phyloP scores from a whole-genome alignment of 2,888 invertebrate species.

The Macrostomum cliftonense region DNA sequence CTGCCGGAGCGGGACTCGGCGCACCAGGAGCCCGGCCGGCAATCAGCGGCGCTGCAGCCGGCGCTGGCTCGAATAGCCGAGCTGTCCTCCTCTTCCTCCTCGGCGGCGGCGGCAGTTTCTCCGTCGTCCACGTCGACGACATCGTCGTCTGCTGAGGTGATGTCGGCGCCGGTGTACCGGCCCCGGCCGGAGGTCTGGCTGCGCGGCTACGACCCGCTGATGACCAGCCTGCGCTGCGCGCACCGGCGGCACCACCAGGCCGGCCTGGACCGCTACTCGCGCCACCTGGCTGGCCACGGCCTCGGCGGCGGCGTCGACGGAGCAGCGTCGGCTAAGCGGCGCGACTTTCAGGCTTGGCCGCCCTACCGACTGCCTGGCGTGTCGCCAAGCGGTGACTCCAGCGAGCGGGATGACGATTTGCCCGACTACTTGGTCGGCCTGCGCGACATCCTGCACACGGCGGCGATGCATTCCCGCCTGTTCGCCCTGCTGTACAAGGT shows the following conservation, averaged over 20 bases:
- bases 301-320: neutral
- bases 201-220: slow-evolving; percentile 74
- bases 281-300: slow-evolving; percentile 49
- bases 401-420: too few species aligned
- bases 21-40: too few species aligned
- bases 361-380: slow-evolving; percentile 55
- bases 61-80: too few species aligned
- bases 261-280: slow-evolving; percentile 70
- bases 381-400: too few species aligned
- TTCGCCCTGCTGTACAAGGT: slow-evolving; percentile 41
- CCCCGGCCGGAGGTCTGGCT: slow-evolving; percentile 59
- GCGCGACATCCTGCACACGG: slow-evolving; percentile 27
- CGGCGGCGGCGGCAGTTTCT: too few species aligned
- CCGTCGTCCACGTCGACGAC: too few species aligned
- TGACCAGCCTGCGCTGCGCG: slow-evolving; percentile 69
- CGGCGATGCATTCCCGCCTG: slow-evolving; percentile 50
- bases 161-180: neutral
- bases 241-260: slow-evolving; percentile 72
- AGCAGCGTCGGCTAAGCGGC: slow-evolving; percentile 5
- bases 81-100: too few species aligned
- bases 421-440: slow-evolving; percentile 20
- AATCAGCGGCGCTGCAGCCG: too few species aligned
- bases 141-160: too few species aligned
- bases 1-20: slow-evolving; percentile 56
- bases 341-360: slow-evolving; percentile 50